These are phyloP conservation scores for Leptodactylus fuscus DNA, from an alignment of 2,113 vertebrate species.

Conservation along the genomic window DNA sequence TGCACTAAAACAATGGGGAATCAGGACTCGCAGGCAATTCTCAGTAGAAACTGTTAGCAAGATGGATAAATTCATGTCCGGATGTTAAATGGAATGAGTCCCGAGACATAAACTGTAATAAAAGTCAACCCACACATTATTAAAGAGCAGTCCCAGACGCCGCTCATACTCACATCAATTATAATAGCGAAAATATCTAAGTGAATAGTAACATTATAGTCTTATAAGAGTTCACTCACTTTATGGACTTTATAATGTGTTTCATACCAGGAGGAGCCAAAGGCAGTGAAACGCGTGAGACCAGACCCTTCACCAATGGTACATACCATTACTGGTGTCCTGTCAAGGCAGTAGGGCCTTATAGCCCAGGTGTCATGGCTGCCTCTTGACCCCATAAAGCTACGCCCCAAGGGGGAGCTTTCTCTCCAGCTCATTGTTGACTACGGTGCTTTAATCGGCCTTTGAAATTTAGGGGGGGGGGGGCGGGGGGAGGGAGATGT, in stretches of 20 bases:
- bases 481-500: too few species aligned
- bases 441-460: neutral
- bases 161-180: neutral
- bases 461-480: neutral
- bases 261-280: neutral
- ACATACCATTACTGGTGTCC: neutral
- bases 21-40: neutral
- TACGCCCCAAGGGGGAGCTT: neutral
- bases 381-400: neutral
- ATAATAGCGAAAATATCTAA: neutral
- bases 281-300: neutral
- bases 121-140: neutral
- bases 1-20: slow-evolving; percentile 17
- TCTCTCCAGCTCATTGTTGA: neutral
- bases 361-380: neutral
- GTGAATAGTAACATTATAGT: neutral
- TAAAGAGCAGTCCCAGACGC: neutral
- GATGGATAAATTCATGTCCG: neutral
- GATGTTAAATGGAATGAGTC: neutral
- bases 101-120: neutral
- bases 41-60: neutral
- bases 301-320: neutral
- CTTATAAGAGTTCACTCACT: too few species aligned
- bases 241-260: too few species aligned
- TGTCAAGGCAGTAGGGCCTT: neutral